Percentiles rank a stretch among this genome's conserved stretches.
Evolutionary conservation across 2,797 vertebrate genomes (phyloP).

Genomic region (Psittacula echo): DNA sequence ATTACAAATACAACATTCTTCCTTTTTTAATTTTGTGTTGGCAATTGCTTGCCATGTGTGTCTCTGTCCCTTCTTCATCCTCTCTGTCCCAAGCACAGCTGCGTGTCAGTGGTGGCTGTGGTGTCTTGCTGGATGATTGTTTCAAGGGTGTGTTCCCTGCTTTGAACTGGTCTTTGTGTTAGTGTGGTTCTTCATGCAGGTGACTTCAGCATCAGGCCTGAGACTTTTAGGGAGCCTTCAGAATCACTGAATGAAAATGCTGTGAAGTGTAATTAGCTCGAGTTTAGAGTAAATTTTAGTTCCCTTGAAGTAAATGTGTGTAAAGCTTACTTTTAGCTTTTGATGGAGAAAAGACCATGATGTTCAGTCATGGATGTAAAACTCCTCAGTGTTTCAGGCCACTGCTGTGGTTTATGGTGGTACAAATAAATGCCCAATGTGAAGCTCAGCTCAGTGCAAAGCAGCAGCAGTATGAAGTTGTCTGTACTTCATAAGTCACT

Average conservation of each 20-base stretch:
- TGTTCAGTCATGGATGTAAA: not conserved
- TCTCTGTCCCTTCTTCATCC: not conserved
- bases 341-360: not conserved
- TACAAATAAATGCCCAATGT: not conserved
- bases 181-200: not conserved
- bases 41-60: fast-evolving
- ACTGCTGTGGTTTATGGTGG: not conserved
- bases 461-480: not conserved
- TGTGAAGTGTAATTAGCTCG: not conserved
- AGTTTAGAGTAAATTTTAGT: not conserved
- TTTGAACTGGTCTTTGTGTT: not conserved
- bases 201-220: not conserved
- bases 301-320: not conserved
- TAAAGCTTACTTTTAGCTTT: not conserved
- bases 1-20: not conserved
- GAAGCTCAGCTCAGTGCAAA: not conserved
- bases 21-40: not conserved
- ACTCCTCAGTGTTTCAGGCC: not conserved
- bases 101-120: not conserved
- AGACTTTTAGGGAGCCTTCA: not conserved
- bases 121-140: not conserved
- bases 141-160: not conserved
- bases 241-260: not conserved
- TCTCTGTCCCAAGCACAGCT: not conserved
- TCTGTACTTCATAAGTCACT: not conserved